Conservation (phyloP, 2,888 invertebrate genomes). For the Pogonocherus hispidulus region DNA sequence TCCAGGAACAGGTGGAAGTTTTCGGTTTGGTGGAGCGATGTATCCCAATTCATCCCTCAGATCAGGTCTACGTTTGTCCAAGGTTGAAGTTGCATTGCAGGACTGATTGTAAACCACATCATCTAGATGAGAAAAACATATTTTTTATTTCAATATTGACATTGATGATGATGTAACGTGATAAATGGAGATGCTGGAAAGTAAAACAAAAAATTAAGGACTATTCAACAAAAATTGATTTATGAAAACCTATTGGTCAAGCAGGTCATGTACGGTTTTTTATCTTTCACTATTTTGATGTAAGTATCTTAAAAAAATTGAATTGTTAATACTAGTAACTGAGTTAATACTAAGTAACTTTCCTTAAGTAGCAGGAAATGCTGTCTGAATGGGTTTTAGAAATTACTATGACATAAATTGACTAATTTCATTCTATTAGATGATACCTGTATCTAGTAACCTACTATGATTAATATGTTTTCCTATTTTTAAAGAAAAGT, state of each 20-base stretch:
- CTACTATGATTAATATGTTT: no score
- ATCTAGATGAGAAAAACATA: constrained; percentile 71
- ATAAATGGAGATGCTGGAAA: constrained; percentile 16
- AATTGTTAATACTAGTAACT: no score
- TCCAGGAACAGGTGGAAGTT: constrained; percentile 92
- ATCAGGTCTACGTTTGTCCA: constrained; percentile 87
- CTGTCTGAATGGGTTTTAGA: no score
- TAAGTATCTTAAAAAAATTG: no score
- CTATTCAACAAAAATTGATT: not conserved
- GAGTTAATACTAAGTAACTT: no score
- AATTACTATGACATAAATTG: no score
- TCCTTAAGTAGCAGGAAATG: no score
- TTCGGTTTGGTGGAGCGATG: constrained; percentile 93
- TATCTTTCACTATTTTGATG: no score
- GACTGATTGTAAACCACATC: constrained; percentile 94
- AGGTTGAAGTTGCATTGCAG: constrained; percentile 73
- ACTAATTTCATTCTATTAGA: no score
- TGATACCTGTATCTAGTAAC: no score
- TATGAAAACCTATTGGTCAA: no score
- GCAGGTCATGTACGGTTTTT: no score
- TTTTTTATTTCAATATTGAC: not conserved
- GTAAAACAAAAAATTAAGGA: constrained; percentile 2
- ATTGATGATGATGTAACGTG: not conserved
- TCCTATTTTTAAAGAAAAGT: constrained; percentile 1
- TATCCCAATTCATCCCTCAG: constrained; percentile 91